Conservation (phyloP, 2,113 vertebrate genomes). For the Psettodes erumei region DNA sequence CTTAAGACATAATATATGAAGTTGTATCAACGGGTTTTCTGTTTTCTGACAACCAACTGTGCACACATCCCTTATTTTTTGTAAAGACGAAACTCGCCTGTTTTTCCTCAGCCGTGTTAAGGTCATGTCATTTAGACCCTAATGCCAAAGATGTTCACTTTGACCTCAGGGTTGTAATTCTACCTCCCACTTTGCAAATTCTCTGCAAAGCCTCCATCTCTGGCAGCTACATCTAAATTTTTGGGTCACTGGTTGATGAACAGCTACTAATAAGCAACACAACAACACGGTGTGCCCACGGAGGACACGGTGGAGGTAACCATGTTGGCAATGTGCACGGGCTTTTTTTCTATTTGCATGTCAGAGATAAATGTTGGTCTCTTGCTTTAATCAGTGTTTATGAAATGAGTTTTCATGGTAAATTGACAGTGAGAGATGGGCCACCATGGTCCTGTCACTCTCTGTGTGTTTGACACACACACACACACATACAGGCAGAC, state of each 20-base stretch:
- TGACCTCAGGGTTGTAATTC: too few species aligned
- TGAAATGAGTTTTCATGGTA: background rate
- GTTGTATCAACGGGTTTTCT: too few species aligned
- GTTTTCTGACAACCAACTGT: too few species aligned
- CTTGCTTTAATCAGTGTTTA: background rate
- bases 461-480: conserved; percentile 10
- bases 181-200: too few species aligned
- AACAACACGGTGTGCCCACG: background rate
- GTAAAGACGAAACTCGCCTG: too few species aligned
- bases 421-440: conserved; percentile 8
- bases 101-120: too few species aligned
- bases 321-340: background rate
- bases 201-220: background rate
- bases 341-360: background rate
- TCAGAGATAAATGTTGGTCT: background rate
- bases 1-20: too few species aligned
- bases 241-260: background rate
- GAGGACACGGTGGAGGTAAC: background rate
- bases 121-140: too few species aligned
- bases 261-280: background rate
- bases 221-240: background rate
- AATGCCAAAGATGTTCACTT: too few species aligned
- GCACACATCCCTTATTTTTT: too few species aligned
- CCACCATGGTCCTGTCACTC: background rate
- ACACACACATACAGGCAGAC: background rate